These are phyloP conservation scores for Myopa testacea DNA, from an alignment of 2,888 invertebrate genomes.

Conservation along the genomic window DNA sequence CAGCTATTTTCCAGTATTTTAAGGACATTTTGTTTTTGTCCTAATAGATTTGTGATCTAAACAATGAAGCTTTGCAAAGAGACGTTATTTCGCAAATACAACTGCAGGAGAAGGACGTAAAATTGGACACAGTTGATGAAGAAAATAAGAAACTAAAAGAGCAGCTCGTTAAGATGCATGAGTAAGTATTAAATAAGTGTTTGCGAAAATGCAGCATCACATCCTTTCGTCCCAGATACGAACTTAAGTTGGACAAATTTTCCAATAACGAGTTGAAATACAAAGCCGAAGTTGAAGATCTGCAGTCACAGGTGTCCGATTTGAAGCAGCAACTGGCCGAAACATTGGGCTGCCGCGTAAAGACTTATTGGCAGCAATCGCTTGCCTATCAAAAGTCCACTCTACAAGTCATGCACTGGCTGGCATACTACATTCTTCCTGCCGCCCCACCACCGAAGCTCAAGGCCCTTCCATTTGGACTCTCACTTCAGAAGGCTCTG, in stretches of 20 bases:
- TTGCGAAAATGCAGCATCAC: background rate
- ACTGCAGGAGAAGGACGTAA: slow-evolving; percentile 44
- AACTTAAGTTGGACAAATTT: slow-evolving; percentile 47
- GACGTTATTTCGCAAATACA: slow-evolving; percentile 37
- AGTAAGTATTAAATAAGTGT: slow-evolving; percentile 38
- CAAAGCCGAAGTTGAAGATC: slow-evolving; percentile 51
- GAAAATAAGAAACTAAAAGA: slow-evolving; percentile 46
- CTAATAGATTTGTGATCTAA: slow-evolving; percentile 47
- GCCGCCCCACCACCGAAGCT: slow-evolving; percentile 57
- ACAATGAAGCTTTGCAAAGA: slow-evolving; percentile 44
- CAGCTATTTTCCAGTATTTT: too few relatives aligned
- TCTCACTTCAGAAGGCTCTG: slow-evolving; percentile 49
- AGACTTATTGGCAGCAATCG: slow-evolving; percentile 53
- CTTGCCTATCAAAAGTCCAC: slow-evolving; percentile 55
- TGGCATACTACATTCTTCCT: slow-evolving; percentile 59
- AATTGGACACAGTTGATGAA: slow-evolving; percentile 40
- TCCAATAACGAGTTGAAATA: slow-evolving; percentile 45
- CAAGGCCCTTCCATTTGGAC: slow-evolving; percentile 39
- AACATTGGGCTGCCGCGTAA: slow-evolving; percentile 57
- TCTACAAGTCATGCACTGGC: slow-evolving; percentile 57
- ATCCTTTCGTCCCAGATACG: slow-evolving; percentile 45
- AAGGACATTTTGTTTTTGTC: too few relatives aligned
- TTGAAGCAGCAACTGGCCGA: slow-evolving; percentile 56
- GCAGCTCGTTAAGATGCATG: slow-evolving; percentile 44
- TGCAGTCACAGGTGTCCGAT: slow-evolving; percentile 46